These are phyloP conservation scores for Hirudo medicinalis DNA, from an alignment of 1,140 invertebrate genomes.

Conservation along the genomic window DNA sequence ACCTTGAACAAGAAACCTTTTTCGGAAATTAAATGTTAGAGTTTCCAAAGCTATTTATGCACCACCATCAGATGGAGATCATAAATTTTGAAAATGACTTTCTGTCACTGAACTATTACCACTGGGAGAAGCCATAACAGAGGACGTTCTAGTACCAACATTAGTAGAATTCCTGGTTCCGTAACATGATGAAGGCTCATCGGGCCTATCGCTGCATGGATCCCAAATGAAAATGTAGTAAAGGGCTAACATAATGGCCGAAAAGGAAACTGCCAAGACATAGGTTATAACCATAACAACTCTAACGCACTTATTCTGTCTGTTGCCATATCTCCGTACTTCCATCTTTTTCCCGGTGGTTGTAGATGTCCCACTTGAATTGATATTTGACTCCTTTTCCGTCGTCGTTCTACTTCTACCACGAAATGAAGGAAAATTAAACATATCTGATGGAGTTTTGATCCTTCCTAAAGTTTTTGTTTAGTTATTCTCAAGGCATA, in stretches of 20 bases:
- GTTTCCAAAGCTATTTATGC: too few relatives aligned
- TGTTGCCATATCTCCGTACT: neutral
- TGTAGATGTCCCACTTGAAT: too few relatives aligned
- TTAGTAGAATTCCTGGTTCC: neutral
- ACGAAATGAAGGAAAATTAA: too few relatives aligned
- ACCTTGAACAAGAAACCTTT: too few relatives aligned
- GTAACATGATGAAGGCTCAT: neutral
- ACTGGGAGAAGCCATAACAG: neutral
- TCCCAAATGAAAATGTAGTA: conserved; percentile 11
- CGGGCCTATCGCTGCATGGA: neutral
- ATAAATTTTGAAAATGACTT: too few relatives aligned
- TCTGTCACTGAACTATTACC: neutral
- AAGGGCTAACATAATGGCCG: conserved; percentile 10
- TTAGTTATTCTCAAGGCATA: too few relatives aligned
- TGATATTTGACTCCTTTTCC: too few relatives aligned
- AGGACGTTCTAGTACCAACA: neutral
- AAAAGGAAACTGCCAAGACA: neutral
- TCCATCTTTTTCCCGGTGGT: neutral
- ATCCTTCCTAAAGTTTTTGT: too few relatives aligned
- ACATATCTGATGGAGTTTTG: too few relatives aligned
- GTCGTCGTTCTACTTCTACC: too few relatives aligned
- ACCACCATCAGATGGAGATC: too few relatives aligned
- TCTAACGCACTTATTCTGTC: conserved; percentile 3
- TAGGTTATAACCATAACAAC: neutral
- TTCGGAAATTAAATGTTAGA: too few relatives aligned